Evolutionary conservation across 2,113 vertebrate species (phyloP), one percentile per base, ranked within the genome.

Genomic region (Fukomys damarensis): DNA sequence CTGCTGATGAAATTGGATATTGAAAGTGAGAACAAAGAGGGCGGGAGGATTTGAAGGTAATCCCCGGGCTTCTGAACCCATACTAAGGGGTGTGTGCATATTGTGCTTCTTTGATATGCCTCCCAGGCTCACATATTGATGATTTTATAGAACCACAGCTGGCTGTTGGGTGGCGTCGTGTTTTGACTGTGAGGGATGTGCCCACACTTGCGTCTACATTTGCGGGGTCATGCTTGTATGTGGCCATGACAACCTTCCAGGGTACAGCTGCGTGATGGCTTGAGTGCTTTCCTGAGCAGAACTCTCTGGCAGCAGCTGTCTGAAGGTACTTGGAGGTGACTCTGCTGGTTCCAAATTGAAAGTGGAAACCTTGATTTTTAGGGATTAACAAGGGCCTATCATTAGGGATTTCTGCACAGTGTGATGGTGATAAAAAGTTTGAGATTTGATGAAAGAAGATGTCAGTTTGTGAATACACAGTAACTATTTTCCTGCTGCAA

Each of bases 181-280:
- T 85, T 77, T 83, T 83, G 59, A 91, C 49, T 74, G 49, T 91
- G 80, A 43, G 22, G 43, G 43, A 92, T 95, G 84, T 94, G 91
- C 96, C 65, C 32, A 93, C 74, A 87, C 84, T 84, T 86, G 91
- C 43, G 77, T 95, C 52, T 95, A 68, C 76, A 85, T 92, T 86
- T 81, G 74, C 83, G 32, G 89, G 95, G 84, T 94, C 92, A 89
- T 70, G 74, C 76, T 94, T 90, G 87, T 20, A 3, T 1, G 84
- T 96, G 97, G 52, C 94, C 77, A 90, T 97, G 87, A 77, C 70
- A 97, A 96, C 95, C 30, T 89, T 79, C 52, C 68, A 49, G 74
- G 43, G 38, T 86, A 84, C 76, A 96, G 92, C 90, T 84, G 84
- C 24, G 4, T 84, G 87, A 61, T 52, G 56, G 65, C 77, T 91